Base-by-base conservation (phyloP, 92 coral and sea anemone species). In the Zoanthus sociatus region DNA sequence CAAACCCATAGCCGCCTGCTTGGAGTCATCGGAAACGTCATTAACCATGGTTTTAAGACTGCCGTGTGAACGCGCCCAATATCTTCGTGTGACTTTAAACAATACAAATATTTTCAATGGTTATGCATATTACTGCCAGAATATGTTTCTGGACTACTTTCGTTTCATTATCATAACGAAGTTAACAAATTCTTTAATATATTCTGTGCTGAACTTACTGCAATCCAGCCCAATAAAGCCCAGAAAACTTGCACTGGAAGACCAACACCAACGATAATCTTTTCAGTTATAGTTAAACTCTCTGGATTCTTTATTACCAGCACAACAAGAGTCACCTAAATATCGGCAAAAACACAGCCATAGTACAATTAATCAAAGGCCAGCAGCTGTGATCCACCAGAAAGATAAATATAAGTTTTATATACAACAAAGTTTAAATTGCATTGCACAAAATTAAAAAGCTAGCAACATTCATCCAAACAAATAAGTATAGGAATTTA, bases 211-310 rank as follows among this genome's bases (percentile, higher is more conserved):
- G 9, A 50, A 50, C 55, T 50, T 33, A 83, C 97, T 94, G 94
- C 89, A 84, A 88, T 66, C 99, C 99, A 97, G 32, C 99, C 98
- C n/a, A 95, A 83, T 7, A 89, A 46, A 5, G 93, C 89, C 94
- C 95, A 92, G 37, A 91, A 63, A 68, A 93, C 70, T 89, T 97
- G 99, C 32, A 97, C 88, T 7, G 98, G 98, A 21, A 97, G 78
- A 15, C 99, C 99, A 78, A 95, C 83, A 54, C 94, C 95, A 20
- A 97, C 79, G 21, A 93, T 90, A 55, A 94, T 68, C 76, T 92
- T 93, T 20, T 91, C 92, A 71, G 77, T 50, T 31, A 78, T 37
- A 45, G 71, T 32, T 26, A 95, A 84, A 1, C 73, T 71, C 45
- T 73, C 15, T 15, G 90, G 88, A 31, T 97, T 84, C 10, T 73